Base-by-base conservation (phyloP, 2,797 vertebrate species). In the Sphaeramia orbicularis region DNA sequence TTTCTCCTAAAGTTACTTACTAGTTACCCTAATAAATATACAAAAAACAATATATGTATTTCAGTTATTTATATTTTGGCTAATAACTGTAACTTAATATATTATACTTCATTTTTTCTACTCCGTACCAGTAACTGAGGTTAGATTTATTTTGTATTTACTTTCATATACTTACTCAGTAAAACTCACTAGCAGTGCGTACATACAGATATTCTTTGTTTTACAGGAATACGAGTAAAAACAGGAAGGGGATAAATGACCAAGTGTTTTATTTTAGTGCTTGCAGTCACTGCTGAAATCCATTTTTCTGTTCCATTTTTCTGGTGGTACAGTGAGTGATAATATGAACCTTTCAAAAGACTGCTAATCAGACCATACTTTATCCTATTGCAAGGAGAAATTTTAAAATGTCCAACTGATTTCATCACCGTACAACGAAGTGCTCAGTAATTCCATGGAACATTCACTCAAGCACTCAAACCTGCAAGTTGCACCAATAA, bases 401-500 rank as follows among this genome's bases (percentile, higher is more conserved):
- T 52, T 70, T 56, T 59, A 2, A 61, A 71, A 62, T 48, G 15
- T 43, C 58, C 61, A 49, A 69, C 60, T 60, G 58, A 78, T 77
- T 77, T 45, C 16, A 53, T 59, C 35, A 5, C 15, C 54, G 58
- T 1, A 59, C 49, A 54, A 44, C 32, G 74, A 76, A 74, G 70
- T 49, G 42, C 24, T 55, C 59, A 48, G 56, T 60, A 48, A 72
- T 72, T 72, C 55, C 44, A 13, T 41, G 14, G 68, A 36, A 50
- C 36, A 66, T 54, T 13, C 66, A 62, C 43, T 74, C 41, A 36
- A 63, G 51, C 71, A 68, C 63, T 72, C 21, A 66, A 47, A 75
- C 21, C 32, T 1, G 1, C 43, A 57, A 66, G 65, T 58, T 81
- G 13, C 54, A 74, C 77, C 77, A 70, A 69, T 53, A 36, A 45